A percentile compares a stretch with the other conserved stretches of the same genome.
Evolutionary conservation across 2,113 vertebrate genomes (phyloP).

Genomic region (Gulo gulo): DNA sequence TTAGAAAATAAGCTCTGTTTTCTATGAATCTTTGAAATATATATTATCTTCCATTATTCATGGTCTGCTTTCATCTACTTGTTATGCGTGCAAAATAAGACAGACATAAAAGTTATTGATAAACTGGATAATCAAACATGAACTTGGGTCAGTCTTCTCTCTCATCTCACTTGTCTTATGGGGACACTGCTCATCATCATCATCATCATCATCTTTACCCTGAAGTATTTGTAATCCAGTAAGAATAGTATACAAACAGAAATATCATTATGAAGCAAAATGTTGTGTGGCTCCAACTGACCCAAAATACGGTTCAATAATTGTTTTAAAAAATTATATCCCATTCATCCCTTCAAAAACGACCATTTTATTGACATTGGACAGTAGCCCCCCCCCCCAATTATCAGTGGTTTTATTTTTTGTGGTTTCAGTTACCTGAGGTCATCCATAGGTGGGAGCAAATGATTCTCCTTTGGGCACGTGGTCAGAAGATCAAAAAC

Average conservation of each 20-base stretch:
- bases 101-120: neutral
- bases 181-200: neutral
- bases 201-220: too few species aligned
- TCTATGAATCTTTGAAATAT: neutral
- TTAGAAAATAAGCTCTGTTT: neutral
- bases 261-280: neutral
- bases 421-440: neutral
- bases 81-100: neutral
- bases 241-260: neutral
- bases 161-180: neutral
- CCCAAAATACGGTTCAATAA: neutral
- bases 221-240: neutral
- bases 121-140: neutral
- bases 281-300: neutral
- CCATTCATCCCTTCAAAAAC: neutral
- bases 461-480: neutral
- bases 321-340: neutral
- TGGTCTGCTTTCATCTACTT: neutral
- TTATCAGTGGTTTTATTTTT: neutral
- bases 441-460: neutral
- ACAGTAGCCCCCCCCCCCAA: neutral
- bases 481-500: neutral
- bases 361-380: neutral
- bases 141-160: neutral
- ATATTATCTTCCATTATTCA: neutral